Conservation (phyloP, 2,888 invertebrate species). For the Orchestes rusci region DNA sequence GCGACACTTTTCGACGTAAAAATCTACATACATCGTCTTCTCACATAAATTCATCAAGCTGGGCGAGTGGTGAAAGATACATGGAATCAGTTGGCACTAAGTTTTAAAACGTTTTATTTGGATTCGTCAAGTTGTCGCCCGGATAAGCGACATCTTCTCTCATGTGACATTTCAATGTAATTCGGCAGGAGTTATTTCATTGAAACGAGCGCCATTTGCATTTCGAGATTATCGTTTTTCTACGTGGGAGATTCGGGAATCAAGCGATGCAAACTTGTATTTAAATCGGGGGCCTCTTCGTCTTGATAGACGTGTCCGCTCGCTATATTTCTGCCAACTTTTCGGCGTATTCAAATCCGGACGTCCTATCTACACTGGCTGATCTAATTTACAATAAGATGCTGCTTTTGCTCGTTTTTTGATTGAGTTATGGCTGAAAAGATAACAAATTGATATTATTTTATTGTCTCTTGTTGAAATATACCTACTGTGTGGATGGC, state of each 20-base stretch:
- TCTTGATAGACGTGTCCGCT: slow-evolving; percentile 41
- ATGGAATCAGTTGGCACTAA: slow-evolving; percentile 31
- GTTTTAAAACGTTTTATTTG: slow-evolving; percentile 29
- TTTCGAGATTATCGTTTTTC: slow-evolving; percentile 34
- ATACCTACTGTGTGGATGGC: slow-evolving; percentile 8
- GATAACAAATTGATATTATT: slow-evolving; percentile 42
- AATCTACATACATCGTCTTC: slow-evolving; percentile 29
- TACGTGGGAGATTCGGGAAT: slow-evolving; percentile 40
- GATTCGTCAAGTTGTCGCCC: slow-evolving; percentile 39
- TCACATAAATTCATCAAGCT: slow-evolving; percentile 31
- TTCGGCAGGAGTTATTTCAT: slow-evolving; percentile 28
- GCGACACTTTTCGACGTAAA: slow-evolving; percentile 19
- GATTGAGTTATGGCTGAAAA: slow-evolving; percentile 40
- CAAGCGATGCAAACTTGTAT: slow-evolving; percentile 39
- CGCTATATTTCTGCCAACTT: slow-evolving; percentile 35
- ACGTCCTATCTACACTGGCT: slow-evolving; percentile 37
- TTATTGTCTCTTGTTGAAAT: slow-evolving; percentile 29
- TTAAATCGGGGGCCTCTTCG: slow-evolving; percentile 33
- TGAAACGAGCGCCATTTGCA: slow-evolving; percentile 32
- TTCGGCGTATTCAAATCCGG: slow-evolving; percentile 35
- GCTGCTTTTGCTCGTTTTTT: slow-evolving; percentile 28
- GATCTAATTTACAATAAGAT: slow-evolving; percentile 40
- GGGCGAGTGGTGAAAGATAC: slow-evolving; percentile 27
- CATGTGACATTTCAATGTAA: slow-evolving; percentile 36
- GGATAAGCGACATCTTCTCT: slow-evolving; percentile 19